Evolutionary conservation across 2,888 invertebrate species (phyloP), one percentile per base, ranked within the genome.

Genomic region (Ligdia adustata): DNA sequence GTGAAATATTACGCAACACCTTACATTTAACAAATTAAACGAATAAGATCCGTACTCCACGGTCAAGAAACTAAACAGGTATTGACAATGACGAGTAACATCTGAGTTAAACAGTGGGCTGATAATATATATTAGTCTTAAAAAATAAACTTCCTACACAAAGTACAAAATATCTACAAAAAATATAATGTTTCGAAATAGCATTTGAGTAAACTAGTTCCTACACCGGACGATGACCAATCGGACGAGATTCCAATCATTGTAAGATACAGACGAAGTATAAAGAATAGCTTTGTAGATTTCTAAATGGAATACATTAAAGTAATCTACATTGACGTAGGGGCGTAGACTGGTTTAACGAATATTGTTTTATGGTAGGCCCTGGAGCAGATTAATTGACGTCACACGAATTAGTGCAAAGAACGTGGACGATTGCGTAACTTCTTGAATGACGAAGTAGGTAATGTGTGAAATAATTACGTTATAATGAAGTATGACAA

Each of bases 201-300:
- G 15, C 13, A 9, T n/a, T 2, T 14, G n/a, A n/a, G n/a, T 13
- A 15, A 54, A 41, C 51, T 31, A 20, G 51, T 51, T 51, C 6
- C 4, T 7, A 4, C 16, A 11, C 28, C 12, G 41, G 48, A 16
- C 35, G 22, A 32, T 28, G 34, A 41, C 42, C 26, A 33, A 43
- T 15, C 32, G 9, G 32, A 39, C 49, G 16, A 42, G 45, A 45
- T 46, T 42, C 42, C 46, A 24, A 33, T 22, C 22, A n/a, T n/a
- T n/a, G n/a, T n/a, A n/a, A n/a, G n/a, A n/a, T n/a, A n/a, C n/a
- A n/a, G n/a, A n/a, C n/a, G n/a, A n/a, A n/a, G n/a, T n/a, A n/a
- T n/a, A n/a, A n/a, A n/a, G n/a, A n/a, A n/a, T n/a, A n/a, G n/a
- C n/a, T n/a, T n/a, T n/a, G n/a, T n/a, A n/a, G n/a, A n/a, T n/a